A percentile compares a stretch with the other conserved stretches of the same genome.
These are phyloP conservation scores for Scatophagus argus DNA, from an alignment of 2,113 vertebrate species.

Conservation along the genomic window DNA sequence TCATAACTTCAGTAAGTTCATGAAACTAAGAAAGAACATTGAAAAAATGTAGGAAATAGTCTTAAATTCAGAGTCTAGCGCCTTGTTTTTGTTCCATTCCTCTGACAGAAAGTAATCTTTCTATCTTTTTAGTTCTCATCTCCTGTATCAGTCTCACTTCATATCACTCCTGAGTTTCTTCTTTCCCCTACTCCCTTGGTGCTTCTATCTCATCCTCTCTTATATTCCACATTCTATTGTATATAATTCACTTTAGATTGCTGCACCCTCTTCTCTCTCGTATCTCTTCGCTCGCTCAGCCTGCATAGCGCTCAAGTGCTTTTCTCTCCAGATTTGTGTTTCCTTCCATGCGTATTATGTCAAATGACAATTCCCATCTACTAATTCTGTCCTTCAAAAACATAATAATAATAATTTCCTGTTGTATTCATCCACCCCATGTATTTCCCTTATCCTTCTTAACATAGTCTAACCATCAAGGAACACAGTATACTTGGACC, in stretches of 20 bases:
- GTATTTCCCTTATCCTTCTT: not conserved
- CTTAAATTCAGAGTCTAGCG: not conserved
- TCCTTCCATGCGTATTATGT: not conserved
- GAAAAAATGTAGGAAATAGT: not conserved
- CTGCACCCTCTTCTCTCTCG: not conserved
- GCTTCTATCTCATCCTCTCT: not conserved
- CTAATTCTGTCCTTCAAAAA: not conserved
- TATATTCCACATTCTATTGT: not conserved
- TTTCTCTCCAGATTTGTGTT: not conserved
- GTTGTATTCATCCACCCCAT: not conserved
- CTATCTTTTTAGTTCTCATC: constrained; percentile 4
- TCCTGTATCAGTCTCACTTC: constrained; percentile 1
- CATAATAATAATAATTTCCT: not conserved
- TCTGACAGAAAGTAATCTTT: not conserved
- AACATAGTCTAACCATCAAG: not conserved
- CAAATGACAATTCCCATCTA: not conserved
- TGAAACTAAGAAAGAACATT: not conserved
- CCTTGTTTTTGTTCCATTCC: constrained; percentile 5
- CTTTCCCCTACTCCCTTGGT: not conserved
- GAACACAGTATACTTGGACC: not conserved
- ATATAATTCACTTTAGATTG: constrained; percentile 18
- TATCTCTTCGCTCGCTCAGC: not conserved
- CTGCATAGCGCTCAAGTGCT: not conserved
- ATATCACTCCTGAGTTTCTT: not conserved
- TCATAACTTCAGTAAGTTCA: not conserved